Evolutionary conservation across 2,797 vertebrate species (phyloP), one percentile per base, ranked within the genome.

Genomic region (Mormyrus proboscirostris): DNA sequence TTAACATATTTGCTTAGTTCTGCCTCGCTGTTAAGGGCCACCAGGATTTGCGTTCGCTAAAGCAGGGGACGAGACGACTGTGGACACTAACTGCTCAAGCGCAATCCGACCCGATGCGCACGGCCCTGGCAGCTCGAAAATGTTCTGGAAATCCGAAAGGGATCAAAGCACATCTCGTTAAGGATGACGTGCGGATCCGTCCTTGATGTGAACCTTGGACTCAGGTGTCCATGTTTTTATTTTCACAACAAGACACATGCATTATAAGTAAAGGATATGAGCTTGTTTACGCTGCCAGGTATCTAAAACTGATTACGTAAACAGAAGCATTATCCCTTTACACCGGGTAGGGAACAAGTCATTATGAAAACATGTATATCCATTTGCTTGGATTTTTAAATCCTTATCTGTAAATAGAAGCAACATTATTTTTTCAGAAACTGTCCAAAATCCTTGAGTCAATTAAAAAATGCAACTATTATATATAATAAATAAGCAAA

Each of bases 401-500:
- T 62, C 76, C 19, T 82, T 82, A 47, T 73, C 65, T 47, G 76
- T 82, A 82, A 82, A 51, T 86, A 25, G 19, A 84, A 51, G 82
- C 49, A 53, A 50, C 29, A 33, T 33, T 22, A 29, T 84, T 41
- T 82, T 90, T 91, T 50, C 59, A 88, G 88, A 53, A 82, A n/a
- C 19, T 44, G 38, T 82, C 83, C 25, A 85, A 89, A 82, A 49
- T 88, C 89, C 89, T 89, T 88, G 89, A 88, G 51, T 73, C 79
- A 89, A 89, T 65, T 14, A 19, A 92, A 91, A 90, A 90, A 88
- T 65, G 69, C 49, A 25, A 89, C 62, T 90, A 88, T 94, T 93
- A 95, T 94, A 96, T 95, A 95, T 95, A 91, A 96, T 96, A 96
- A 96, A 96, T 96, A 96, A 95, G 94, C 93, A 92, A 94, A 91